Conservation (phyloP, 1,140 invertebrate species). For the Pseudomyrmex cubaensis region DNA sequence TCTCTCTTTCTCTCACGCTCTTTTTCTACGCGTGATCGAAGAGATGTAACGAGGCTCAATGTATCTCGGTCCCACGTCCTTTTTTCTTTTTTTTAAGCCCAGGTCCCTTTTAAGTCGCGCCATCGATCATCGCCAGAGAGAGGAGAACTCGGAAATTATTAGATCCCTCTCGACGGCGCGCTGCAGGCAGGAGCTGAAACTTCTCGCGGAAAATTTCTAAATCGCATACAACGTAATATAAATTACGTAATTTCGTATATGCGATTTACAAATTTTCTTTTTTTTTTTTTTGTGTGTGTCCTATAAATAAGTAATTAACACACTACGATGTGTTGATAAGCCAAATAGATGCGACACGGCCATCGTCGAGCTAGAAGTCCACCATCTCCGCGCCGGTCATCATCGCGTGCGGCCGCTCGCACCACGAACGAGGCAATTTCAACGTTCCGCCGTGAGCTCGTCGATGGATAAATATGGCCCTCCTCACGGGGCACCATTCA, state of each 20-base stretch:
- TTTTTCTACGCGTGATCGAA: background rate
- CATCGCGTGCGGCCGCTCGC: conserved; percentile 10
- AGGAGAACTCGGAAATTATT: conserved; percentile 11
- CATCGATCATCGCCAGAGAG: conserved; percentile 6
- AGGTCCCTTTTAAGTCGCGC: background rate
- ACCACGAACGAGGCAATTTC: conserved; percentile 60
- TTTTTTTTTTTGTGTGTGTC: too few species aligned
- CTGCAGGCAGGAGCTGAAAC: background rate
- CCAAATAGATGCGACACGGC: conserved; percentile 1
- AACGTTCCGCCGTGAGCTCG: conserved; percentile 53
- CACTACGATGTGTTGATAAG: background rate
- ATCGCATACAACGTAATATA: too few species aligned
- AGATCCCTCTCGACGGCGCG: background rate
- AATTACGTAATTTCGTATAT: too few species aligned
- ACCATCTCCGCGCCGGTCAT: conserved; percentile 2
- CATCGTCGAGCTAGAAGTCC: background rate
- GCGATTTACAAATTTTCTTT: too few species aligned
- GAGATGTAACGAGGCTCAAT: too few species aligned
- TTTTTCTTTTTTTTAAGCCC: too few species aligned
- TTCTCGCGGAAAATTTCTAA: background rate
- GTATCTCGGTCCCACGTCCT: too few species aligned
- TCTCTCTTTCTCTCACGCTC: too few species aligned
- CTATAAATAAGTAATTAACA: too few species aligned
- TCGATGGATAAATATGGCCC: conserved; percentile 57
- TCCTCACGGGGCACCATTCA: conserved; percentile 47